Evolutionary conservation across 64 coral and sea anemone genomes (phyloP).

Genomic region (Stichodactyla mertensii): DNA sequence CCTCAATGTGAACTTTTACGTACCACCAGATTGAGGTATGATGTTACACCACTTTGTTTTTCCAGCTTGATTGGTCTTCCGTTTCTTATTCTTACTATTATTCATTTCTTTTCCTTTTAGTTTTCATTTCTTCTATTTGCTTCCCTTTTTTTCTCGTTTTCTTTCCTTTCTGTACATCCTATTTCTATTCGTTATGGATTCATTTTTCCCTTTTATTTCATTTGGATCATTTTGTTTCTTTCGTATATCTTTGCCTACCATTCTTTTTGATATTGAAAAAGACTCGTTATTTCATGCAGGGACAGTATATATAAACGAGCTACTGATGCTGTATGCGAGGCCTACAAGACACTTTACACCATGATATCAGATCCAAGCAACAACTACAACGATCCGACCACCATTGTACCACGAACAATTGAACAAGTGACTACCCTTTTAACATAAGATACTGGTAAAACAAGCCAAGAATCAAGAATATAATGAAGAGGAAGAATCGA

Average conservation of each 20-base stretch:
- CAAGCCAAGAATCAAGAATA: too few relatives aligned
- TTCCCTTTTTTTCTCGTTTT: too few relatives aligned
- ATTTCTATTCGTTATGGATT: not conserved
- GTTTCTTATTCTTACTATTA: too few relatives aligned
- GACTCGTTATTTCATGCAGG: conserved; percentile 27
- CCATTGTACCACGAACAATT: not conserved
- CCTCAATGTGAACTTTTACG: conserved; percentile 89
- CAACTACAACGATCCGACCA: conserved; percentile 4
- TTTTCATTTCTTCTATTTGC: not conserved
- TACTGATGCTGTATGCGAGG: conserved; percentile 72
- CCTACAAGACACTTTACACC: not conserved
- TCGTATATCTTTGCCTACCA: too few relatives aligned
- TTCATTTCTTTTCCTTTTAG: not conserved
- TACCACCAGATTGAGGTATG: conserved; percentile 90
- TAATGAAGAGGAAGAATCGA: too few relatives aligned
- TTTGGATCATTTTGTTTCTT: not conserved
- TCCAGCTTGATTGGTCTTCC: too few relatives aligned
- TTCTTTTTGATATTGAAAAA: too few relatives aligned
- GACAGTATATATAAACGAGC: conserved; percentile 97
- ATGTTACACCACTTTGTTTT: too few relatives aligned
- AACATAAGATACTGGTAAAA: not conserved
- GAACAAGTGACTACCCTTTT: not conserved
- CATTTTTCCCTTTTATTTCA: not conserved
- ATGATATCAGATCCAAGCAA: conserved; percentile 24
- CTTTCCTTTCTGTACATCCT: too few relatives aligned